phyloP scores from a whole-genome alignment of 2,888 invertebrate species.

The Torymus auratus region DNA sequence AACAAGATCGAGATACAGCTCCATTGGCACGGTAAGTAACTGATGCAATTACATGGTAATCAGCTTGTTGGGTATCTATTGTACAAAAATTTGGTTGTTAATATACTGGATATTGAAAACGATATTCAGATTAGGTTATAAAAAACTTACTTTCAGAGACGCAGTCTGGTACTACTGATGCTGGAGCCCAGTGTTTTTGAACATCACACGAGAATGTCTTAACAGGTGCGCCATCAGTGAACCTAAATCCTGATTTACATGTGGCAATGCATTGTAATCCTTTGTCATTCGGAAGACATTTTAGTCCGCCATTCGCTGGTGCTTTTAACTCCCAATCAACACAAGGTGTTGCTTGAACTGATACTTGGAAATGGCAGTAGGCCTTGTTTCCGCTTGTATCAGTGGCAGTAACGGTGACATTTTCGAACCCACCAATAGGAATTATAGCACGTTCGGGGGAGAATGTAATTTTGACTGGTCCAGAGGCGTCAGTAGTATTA shows the following conservation, averaged over 20 bases:
- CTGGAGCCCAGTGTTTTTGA: constrained; percentile 90
- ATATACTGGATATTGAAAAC: constrained; percentile 29
- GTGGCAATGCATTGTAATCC: constrained; percentile 93
- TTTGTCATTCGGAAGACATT: constrained; percentile 89
- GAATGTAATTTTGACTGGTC: constrained; percentile 89
- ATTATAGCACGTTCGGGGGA: constrained; percentile 88
- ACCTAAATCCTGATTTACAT: constrained; percentile 91
- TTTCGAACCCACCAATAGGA: constrained; percentile 91
- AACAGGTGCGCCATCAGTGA: constrained; percentile 92
- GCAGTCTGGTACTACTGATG: constrained; percentile 94
- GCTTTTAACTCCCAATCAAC: constrained; percentile 95
- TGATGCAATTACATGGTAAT: constrained; percentile 92
- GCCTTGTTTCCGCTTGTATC: constrained; percentile 93
- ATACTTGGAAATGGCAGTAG: constrained; percentile 94
- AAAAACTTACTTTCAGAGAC: constrained; percentile 88
- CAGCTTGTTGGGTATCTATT: constrained; percentile 93
- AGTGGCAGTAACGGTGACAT: constrained; percentile 92
- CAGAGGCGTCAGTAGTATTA: constrained; percentile 91
- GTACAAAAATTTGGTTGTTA: constrained; percentile 19
- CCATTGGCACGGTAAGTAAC: constrained; percentile 93
- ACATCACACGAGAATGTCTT: constrained; percentile 92
- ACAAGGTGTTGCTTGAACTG: constrained; percentile 94
- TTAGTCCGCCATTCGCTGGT: constrained; percentile 92
- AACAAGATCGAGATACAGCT: constrained; percentile 89
- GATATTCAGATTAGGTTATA: constrained; percentile 12